phyloP scores from a whole-genome alignment of 2,888 invertebrate species.

The Dendrolimus houi region DNA sequence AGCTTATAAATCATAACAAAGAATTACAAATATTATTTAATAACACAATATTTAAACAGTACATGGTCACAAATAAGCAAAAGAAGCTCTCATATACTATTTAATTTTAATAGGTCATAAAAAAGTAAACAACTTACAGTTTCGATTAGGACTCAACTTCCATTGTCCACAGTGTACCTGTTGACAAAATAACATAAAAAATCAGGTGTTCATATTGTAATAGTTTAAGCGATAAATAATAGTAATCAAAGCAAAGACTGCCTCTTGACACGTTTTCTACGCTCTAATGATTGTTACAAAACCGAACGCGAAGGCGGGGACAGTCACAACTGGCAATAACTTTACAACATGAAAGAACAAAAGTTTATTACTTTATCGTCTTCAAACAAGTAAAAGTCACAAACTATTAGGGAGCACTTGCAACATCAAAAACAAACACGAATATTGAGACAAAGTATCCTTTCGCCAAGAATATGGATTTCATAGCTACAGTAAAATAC shows the following conservation, averaged over 20 bases:
- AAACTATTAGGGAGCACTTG: neutral
- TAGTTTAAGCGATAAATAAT: slow-evolving; percentile 10
- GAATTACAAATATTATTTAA: too few species aligned
- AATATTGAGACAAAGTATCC: slow-evolving; percentile 17
- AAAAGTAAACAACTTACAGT: neutral
- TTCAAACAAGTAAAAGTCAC: neutral
- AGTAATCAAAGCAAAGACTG: slow-evolving; percentile 23
- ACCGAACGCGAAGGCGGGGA: slow-evolving; percentile 38
- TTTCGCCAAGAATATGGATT: slow-evolving; percentile 36
- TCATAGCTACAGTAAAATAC: neutral
- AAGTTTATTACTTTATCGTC: slow-evolving; percentile 7
- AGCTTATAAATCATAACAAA: too few species aligned
- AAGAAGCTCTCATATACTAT: too few species aligned
- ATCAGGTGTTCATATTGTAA: slow-evolving; percentile 9
- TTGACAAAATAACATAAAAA: slow-evolving; percentile 10
- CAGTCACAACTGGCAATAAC: slow-evolving; percentile 31
- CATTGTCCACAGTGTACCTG: slow-evolving; percentile 30
- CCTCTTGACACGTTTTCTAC: slow-evolving; percentile 69
- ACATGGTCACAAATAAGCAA: too few species aligned
- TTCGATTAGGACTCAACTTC: slow-evolving; percentile 21
- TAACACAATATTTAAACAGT: too few species aligned
- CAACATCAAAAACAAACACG: neutral
- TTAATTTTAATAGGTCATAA: neutral
- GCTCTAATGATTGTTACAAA: slow-evolving; percentile 71
- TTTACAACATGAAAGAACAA: too few species aligned